Evolutionary conservation across 2,888 invertebrate species (phyloP).

Genomic region (Andrena dorsata): DNA sequence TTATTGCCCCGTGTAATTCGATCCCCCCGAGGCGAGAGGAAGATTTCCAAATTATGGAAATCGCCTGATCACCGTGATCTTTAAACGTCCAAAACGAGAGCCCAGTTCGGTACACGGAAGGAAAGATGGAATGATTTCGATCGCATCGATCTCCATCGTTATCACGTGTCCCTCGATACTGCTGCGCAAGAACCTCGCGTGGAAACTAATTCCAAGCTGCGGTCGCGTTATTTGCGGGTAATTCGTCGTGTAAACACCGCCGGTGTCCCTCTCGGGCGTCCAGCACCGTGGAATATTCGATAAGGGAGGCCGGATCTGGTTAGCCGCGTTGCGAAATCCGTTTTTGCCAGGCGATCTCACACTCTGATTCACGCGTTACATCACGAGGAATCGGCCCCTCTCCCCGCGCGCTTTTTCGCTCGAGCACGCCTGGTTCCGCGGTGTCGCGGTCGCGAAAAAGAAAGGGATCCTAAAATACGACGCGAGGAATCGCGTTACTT

Average conservation of each 20-base stretch:
- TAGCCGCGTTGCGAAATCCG: conserved; percentile 45
- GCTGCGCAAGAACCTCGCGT: conserved; percentile 4
- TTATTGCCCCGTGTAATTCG: too few species aligned
- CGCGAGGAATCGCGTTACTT: conserved; percentile 30
- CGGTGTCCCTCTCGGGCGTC: conserved; percentile 14
- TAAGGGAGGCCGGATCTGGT: conserved; percentile 43
- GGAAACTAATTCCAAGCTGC: conserved; percentile 12
- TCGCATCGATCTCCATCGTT: neutral
- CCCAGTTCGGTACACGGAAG: neutral
- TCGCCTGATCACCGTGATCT: neutral
- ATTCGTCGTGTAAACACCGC: conserved; percentile 20
- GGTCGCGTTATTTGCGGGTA: conserved; percentile 19
- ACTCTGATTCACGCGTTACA: conserved; percentile 62
- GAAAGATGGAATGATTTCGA: neutral
- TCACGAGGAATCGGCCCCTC: conserved; percentile 40
- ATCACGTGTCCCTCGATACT: neutral
- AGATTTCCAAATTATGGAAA: too few species aligned
- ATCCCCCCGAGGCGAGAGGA: too few species aligned
- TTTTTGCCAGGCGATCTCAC: conserved; percentile 48
- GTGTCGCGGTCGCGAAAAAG: conserved; percentile 10
- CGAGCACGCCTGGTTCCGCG: conserved; percentile 1
- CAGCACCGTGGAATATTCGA: conserved; percentile 29
- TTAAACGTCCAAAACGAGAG: neutral
- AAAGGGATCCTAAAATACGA: conserved; percentile 31
- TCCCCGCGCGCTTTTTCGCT: conserved; percentile 19